phyloP scores from a whole-genome alignment of 2,113 vertebrate species.

The Mola mola region DNA sequence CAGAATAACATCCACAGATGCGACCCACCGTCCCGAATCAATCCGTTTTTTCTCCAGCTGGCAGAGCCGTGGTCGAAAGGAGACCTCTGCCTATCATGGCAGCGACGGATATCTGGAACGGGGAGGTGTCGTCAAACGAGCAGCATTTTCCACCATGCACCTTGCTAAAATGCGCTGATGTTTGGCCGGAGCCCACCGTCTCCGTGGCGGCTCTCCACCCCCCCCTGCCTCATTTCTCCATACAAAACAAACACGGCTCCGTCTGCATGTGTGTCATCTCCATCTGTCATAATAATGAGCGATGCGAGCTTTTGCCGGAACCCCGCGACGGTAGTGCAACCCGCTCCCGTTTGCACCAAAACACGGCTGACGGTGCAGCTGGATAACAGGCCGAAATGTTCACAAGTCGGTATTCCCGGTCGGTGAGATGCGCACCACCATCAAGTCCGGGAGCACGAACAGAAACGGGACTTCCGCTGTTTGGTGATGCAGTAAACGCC shows the following conservation, averaged over 20 bases:
- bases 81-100: slow-evolving; percentile 81
- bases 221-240: slow-evolving; percentile 76
- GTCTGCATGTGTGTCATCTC: slow-evolving; percentile 60
- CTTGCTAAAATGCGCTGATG: slow-evolving; percentile 74
- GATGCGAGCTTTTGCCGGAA: background rate
- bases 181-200: slow-evolving; percentile 80
- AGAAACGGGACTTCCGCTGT: slow-evolving; percentile 23
- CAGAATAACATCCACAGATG: slow-evolving; percentile 70
- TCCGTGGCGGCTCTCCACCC: slow-evolving; percentile 77
- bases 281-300: slow-evolving; percentile 56
- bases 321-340: slow-evolving; percentile 25
- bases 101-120: slow-evolving; percentile 67
- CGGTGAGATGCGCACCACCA: slow-evolving; percentile 70
- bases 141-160: slow-evolving; percentile 73
- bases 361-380: slow-evolving; percentile 56
- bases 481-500: slow-evolving; percentile 1
- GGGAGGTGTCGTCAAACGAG: slow-evolving; percentile 73
- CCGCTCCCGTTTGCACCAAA: slow-evolving; percentile 48
- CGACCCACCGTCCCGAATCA: slow-evolving; percentile 71
- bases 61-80: slow-evolving; percentile 69
- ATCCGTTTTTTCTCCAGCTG: slow-evolving; percentile 70
- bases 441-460: slow-evolving; percentile 2
- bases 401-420: slow-evolving; percentile 67
- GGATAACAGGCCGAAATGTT: slow-evolving; percentile 53
- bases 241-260: slow-evolving; percentile 74